These are phyloP conservation scores for Oxyruncus cristatus DNA, from an alignment of 2,113 vertebrate genomes.

Conservation along the genomic window DNA sequence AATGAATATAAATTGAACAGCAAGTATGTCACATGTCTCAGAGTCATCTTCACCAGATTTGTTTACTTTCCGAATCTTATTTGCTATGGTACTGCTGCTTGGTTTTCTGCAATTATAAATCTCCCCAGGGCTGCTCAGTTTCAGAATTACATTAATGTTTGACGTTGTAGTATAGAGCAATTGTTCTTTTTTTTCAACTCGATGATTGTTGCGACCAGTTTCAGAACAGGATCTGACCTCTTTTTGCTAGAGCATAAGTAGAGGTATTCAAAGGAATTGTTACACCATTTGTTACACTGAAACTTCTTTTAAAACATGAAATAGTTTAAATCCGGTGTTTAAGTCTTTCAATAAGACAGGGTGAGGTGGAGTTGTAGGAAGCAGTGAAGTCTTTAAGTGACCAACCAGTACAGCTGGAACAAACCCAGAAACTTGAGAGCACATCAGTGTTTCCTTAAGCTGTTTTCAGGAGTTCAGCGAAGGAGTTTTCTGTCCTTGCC, in stretches of 20 bases:
- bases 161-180: fast-evolving
- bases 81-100: neutral
- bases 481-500: neutral
- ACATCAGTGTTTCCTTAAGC: neutral
- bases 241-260: neutral
- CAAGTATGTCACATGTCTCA: neutral
- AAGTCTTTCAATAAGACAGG: neutral
- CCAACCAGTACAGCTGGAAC: neutral
- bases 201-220: neutral
- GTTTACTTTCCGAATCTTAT: neutral
- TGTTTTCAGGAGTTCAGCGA: neutral
- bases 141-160: neutral
- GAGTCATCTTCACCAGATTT: neutral
- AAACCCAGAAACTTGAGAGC: neutral
- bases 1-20: neutral
- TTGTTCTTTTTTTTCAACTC: neutral
- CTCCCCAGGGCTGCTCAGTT: neutral
- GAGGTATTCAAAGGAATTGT: neutral
- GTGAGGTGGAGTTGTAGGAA: neutral
- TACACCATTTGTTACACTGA: neutral
- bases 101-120: neutral
- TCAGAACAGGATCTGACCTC: neutral
- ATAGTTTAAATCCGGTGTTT: neutral
- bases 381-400: fast-evolving
- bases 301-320: neutral